Base-by-base conservation (phyloP, 2,888 invertebrate species). In the Gerris lacustris region DNA sequence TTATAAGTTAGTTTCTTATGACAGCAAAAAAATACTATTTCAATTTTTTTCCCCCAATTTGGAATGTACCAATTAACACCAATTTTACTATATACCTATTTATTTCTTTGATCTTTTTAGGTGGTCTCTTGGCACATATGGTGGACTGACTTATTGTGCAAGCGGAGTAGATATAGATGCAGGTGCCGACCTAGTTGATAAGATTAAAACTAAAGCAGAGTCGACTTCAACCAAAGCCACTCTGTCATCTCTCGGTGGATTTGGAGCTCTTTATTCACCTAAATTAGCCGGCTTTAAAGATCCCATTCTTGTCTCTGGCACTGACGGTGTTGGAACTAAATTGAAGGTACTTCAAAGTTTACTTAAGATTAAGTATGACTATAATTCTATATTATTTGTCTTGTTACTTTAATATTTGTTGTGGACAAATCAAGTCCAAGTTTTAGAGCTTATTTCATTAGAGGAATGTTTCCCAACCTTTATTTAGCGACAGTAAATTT, bases 291-390 rank as follows among this genome's bases (percentile, higher is more conserved):
- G 84, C 68, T 87, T 88, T 75, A 85, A 85, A 75, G 91, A 94
- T 79, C 94, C 96, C 0, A 84, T 96, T 31, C 82, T 99, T 1
- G 94, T 97, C 17, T 93, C 96, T 73, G 94, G 95, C 0, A 94
- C 96, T 0, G 96, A 96, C 78, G 98, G 98, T 0, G 96, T 99
- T 64, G 97, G 98, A 1, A 95, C 97, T 6, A 99, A 99, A 81
- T 84, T 99, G 2, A 94, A 94, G 84, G 92, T 94, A 78, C 76
- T n/a, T 66, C 66, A 66, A 9, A 2, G 2, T 31, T 66, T 66
- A 43, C 11, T 66, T 9, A 17, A 31, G 31, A 31, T 31, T 31
- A 31, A 31, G 4, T 31, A 31, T 31, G 4, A 31, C 31, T 31
- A 31, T 31, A 31, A 31, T 31, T 31, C 4, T 31, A 31, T 31